Evolutionary conservation across 2,888 invertebrate species (phyloP), one percentile per base, ranked within the genome.

Genomic region (Melinopterus prodromus): DNA sequence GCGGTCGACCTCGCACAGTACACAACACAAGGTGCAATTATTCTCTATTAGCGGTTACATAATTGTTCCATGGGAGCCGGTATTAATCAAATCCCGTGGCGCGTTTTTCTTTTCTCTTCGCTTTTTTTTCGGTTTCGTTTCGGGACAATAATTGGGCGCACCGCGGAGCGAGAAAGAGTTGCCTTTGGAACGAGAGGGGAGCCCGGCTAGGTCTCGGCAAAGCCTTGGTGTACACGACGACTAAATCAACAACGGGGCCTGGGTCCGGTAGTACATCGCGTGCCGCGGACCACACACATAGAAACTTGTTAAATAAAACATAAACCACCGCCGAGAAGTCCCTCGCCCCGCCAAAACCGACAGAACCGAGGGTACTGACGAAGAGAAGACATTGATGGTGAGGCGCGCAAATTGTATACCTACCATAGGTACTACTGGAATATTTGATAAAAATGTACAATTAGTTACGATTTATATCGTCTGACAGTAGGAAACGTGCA

Each of bases 301-400:
- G 88, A 87, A 87, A 88, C 86, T 89, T 89, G 89, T 89, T 89
- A 89, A 89, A 88, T 88, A 88, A 88, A 88, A 89, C 89, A 89
- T 89, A 89, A 89, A 89, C 88, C 88, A 89, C 89, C 88, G 88
- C 88, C 87, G 88, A 53, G 12, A 1, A 53, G 53, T 53, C 12
- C 53, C 12, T 53, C 5, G 7, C 53, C 53, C 53, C 53, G 2
- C 7, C 53, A 53, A 53, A 53, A 53, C 53, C 53, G 12, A 12
- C 53, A 4, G 12, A 53, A 53, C 53, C 12, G 53, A 53, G 3
- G 3, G 26, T 26, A 26, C 26, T 26, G 26, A 26, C 2, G 26
- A 26, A 26, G 26, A 26, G 26, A 26, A 26, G 26, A 26, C 26
- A 26, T 26, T 26, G 26, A 26, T 26, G 26, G 1, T 3, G 1